Conservation (phyloP, 2,797 vertebrate species). For the Molothrus aeneus region DNA sequence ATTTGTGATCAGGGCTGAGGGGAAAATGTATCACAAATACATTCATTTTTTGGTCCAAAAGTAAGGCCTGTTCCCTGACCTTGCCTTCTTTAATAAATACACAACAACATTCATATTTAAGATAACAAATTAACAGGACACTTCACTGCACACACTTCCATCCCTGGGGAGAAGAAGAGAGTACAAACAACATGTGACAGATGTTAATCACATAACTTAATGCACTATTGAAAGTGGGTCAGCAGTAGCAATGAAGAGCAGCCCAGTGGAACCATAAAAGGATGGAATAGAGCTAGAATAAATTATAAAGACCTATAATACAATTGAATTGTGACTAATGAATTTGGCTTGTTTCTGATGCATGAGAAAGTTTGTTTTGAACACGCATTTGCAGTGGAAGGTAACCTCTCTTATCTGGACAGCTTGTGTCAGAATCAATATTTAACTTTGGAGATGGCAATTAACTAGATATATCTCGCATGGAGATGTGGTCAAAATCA, state of each 20-base stretch:
- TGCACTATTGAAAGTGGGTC: slow-evolving; percentile 36
- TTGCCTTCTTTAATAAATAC: neutral
- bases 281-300: neutral
- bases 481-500: neutral
- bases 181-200: slow-evolving; percentile 41
- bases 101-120: neutral
- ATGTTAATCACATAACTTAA: slow-evolving; percentile 46
- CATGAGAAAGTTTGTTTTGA: neutral
- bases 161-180: slow-evolving; percentile 9
- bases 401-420: neutral
- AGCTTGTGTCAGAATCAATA: neutral
- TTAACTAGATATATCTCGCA: neutral
- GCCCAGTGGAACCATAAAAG: neutral
- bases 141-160: slow-evolving; percentile 11
- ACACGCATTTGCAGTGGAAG: neutral
- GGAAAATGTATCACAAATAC: neutral
- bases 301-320: neutral
- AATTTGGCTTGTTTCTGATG: neutral
- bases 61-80: neutral
- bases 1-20: neutral
- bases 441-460: neutral
- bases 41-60: neutral
- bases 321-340: neutral
- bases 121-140: slow-evolving; percentile 9
- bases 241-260: neutral